Evolutionary conservation across 2,113 vertebrate species (phyloP).

Genomic region (Salvelinus fontinalis): DNA sequence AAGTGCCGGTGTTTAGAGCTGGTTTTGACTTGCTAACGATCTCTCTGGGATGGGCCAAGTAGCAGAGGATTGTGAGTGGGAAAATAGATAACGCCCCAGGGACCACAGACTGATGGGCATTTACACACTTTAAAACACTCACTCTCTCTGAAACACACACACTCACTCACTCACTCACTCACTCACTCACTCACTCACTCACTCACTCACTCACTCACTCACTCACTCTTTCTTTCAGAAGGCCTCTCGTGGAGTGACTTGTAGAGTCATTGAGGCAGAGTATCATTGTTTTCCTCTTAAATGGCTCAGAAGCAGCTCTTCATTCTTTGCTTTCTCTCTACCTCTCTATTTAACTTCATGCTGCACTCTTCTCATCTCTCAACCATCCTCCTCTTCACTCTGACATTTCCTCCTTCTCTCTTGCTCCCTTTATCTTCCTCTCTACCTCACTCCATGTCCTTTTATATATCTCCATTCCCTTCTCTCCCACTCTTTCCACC

Average conservation of each 20-base stretch:
- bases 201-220: slow-evolving; percentile 46
- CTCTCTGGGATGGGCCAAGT: no score
- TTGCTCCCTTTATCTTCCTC: background rate
- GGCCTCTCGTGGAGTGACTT: slow-evolving; percentile 21
- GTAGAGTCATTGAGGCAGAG: slow-evolving; percentile 34
- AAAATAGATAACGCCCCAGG: no score
- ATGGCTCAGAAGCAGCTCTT: slow-evolving; percentile 39
- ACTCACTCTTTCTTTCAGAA: slow-evolving; percentile 1
- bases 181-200: background rate
- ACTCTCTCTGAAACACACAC: no score
- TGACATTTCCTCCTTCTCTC: slow-evolving; percentile 3
- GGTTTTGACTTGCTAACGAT: no score
- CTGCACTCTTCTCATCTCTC: background rate
- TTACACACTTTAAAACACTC: no score
- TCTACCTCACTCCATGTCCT: background rate
- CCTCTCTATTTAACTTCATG: slow-evolving; percentile 13
- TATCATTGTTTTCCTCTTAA: slow-evolving; percentile 45
- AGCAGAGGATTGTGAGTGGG: no score
- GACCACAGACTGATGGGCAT: no score
- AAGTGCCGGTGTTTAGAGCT: no score
- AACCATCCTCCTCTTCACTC: background rate
- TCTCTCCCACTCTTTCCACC: no score
- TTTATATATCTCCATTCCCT: background rate
- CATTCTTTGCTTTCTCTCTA: slow-evolving; percentile 27
- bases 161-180: no score